Evolutionary conservation across 2,888 invertebrate species (phyloP).

Genomic region (Epinotia bilunana): DNA sequence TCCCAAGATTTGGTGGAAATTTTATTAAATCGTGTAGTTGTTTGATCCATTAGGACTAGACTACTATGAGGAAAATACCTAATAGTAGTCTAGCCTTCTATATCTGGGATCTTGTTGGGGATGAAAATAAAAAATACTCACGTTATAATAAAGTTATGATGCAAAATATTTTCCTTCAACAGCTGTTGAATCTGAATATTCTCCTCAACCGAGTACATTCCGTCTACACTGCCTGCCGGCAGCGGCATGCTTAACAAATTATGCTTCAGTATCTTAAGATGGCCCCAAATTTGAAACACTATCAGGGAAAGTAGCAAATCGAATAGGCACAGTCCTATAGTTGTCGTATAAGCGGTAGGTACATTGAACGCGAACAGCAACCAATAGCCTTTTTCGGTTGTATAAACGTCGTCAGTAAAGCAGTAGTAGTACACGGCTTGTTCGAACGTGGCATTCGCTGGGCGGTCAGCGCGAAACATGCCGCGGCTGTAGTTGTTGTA

Average conservation of each 20-base stretch:
- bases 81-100: no score
- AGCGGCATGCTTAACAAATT: slow-evolving; percentile 16
- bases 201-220: slow-evolving; percentile 15
- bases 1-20: no score
- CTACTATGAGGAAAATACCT: no score
- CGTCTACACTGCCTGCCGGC: not conserved
- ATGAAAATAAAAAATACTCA: not conserved
- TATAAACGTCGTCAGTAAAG: not conserved
- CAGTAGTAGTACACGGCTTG: not conserved
- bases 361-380: not conserved
- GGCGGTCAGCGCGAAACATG: not conserved
- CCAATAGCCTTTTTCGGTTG: not conserved
- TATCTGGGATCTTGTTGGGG: not conserved
- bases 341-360: not conserved
- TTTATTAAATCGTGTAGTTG: no score
- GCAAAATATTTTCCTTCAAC: slow-evolving; percentile 7
- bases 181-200: not conserved
- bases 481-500: slow-evolving; percentile 1
- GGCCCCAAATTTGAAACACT: slow-evolving; percentile 13
- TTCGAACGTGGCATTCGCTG: not conserved
- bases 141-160: slow-evolving; percentile 17
- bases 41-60: no score
- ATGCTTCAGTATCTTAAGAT: slow-evolving; percentile 11
- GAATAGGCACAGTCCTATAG: not conserved
- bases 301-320: not conserved